A percentile compares a stretch with the other conserved stretches of the same genome.
Evolutionary conservation across 37 sponge, comb jelly and placozoan species (phyloP).

Genomic region (Beroe ovata): DNA sequence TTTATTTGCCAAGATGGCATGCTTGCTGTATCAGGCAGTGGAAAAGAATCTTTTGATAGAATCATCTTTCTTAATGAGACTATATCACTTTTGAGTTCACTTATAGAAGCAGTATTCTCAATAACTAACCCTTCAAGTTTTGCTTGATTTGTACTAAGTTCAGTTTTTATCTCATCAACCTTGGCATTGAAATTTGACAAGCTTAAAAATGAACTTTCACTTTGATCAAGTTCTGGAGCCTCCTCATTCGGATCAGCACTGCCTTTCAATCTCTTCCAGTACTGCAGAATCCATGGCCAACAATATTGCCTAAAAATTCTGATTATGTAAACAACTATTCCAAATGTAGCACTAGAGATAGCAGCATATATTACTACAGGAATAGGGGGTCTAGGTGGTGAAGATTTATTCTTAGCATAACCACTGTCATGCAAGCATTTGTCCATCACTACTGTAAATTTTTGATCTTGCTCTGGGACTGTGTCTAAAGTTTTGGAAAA

Average conservation of each 20-base stretch:
- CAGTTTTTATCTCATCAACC: not conserved
- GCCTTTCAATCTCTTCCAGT: not conserved
- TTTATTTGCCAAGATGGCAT: not conserved
- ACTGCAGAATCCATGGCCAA: not conserved
- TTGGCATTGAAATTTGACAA: not conserved
- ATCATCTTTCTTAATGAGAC: not conserved
- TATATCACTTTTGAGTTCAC: not conserved
- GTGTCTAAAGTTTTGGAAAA: not conserved
- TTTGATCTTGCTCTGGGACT: not conserved
- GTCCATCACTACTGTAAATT: not conserved
- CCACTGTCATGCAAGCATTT: not conserved
- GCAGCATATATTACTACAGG: slow-evolving; percentile 11
- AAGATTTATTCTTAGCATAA: not conserved
- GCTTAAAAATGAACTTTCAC: not conserved
- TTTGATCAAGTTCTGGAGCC: too few relatives aligned
- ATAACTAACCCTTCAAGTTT: not conserved
- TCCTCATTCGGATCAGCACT: too few relatives aligned
- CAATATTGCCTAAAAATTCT: not conserved
- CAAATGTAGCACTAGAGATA: slow-evolving; percentile 10
- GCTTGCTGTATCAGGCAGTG: not conserved
- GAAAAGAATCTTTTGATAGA: not conserved
- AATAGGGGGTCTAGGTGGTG: not conserved
- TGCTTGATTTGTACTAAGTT: not conserved
- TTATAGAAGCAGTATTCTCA: not conserved
- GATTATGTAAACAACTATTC: not conserved